Conservation (phyloP, 2,888 invertebrate species). For the Agriotes lineatus region DNA sequence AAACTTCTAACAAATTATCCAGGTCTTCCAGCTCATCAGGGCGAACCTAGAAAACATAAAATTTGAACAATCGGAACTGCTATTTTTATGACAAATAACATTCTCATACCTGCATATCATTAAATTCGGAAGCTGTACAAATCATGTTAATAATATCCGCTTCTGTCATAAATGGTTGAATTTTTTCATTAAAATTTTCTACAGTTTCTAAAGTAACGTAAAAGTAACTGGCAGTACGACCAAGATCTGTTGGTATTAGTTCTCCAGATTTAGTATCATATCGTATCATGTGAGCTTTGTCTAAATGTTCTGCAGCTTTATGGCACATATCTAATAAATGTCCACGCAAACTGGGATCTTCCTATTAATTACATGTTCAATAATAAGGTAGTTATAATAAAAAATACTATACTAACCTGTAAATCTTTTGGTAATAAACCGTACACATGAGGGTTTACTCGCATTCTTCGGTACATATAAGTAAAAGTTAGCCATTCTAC, state of each 20-base stretch:
- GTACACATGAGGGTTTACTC: conserved; percentile 88
- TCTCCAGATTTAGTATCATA: conserved; percentile 89
- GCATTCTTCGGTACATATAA: conserved; percentile 94
- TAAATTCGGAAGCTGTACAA: conserved; percentile 93
- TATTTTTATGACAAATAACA: too few relatives aligned
- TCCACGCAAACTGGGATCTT: conserved; percentile 84
- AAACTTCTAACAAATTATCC: conserved; percentile 78
- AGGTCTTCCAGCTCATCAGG: conserved; percentile 96
- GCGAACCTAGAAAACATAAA: conserved; percentile 74
- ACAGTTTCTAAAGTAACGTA: conserved; percentile 98
- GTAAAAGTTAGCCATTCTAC: conserved; percentile 98
- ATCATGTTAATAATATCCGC: conserved; percentile 91
- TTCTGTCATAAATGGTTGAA: conserved; percentile 86
- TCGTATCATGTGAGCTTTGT: conserved; percentile 94
- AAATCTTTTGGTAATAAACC: conserved; percentile 66
- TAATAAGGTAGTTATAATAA: not conserved
- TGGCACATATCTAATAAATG: conserved; percentile 84
- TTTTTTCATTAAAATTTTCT: conserved; percentile 88
- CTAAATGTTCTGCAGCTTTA: conserved; percentile 85
- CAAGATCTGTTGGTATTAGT: conserved; percentile 86
- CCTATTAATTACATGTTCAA: conserved; percentile 55
- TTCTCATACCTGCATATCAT: conserved; percentile 90
- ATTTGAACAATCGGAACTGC: conserved; percentile 3
- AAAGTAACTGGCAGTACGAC: conserved; percentile 96
- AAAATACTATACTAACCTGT: conserved; percentile 22